Percentiles rank a stretch among this genome's conserved stretches.
phyloP scores from a whole-genome alignment of 2,888 invertebrate species.

The Onthophagus sagittarius region DNA sequence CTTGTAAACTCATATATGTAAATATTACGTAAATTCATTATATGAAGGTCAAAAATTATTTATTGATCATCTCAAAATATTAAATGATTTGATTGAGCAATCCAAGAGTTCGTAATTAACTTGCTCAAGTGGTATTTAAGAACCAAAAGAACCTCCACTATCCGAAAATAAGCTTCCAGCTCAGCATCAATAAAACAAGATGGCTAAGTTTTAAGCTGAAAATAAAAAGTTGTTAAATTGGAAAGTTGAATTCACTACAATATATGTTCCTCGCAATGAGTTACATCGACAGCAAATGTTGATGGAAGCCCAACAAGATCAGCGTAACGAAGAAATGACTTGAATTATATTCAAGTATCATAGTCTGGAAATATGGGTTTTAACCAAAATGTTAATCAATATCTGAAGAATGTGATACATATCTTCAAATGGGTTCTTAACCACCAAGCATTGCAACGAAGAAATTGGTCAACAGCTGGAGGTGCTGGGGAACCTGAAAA shows the following conservation, averaged over 20 bases:
- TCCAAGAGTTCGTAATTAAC: not conserved
- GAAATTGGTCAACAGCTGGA: no score
- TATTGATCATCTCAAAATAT: constrained; percentile 41
- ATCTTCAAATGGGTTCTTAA: not conserved
- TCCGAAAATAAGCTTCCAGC: constrained; percentile 16
- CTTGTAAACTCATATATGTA: no score
- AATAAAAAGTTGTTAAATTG: no score
- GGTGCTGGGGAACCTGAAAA: no score
- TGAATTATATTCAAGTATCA: not conserved
- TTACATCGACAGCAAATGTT: constrained; percentile 16
- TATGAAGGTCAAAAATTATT: constrained; percentile 42
- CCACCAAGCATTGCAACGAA: no score
- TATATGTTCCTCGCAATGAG: not conserved
- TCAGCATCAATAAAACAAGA: not conserved
- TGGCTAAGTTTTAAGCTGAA: not conserved
- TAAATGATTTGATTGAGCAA: constrained; percentile 27
- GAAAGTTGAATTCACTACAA: not conserved
- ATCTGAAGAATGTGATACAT: no score
- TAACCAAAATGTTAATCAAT: not conserved
- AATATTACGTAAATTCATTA: no score
- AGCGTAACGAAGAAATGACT: not conserved
- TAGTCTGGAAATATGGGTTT: not conserved
- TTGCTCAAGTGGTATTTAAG: constrained; percentile 12
- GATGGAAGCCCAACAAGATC: constrained; percentile 10
- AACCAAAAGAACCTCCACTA: constrained; percentile 9